These are phyloP conservation scores for Euplexia lucipara DNA, from an alignment of 2,888 invertebrate species.

Conservation along the genomic window DNA sequence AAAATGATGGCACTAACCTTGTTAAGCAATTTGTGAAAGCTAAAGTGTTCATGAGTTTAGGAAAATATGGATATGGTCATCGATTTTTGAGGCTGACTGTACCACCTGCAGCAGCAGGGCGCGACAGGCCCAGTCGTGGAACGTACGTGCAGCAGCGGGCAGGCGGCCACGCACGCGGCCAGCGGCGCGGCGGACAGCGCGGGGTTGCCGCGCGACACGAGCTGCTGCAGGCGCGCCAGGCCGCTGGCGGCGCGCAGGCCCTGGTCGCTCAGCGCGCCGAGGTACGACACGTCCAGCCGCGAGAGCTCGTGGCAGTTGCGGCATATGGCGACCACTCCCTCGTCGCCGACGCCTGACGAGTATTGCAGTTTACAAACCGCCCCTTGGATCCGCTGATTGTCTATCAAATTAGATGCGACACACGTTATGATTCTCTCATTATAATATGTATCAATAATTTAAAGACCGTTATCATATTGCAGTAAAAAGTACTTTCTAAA, in stretches of 20 bases:
- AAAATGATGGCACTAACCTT: too few species aligned
- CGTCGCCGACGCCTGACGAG: constrained; percentile 80
- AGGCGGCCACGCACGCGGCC: constrained; percentile 69
- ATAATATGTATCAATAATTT: neutral
- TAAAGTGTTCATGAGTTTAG: too few species aligned
- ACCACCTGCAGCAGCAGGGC: too few species aligned
- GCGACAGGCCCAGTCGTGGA: too few species aligned
- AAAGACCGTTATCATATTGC: too few species aligned
- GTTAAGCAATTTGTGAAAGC: too few species aligned
- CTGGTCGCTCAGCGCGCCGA: constrained; percentile 74
- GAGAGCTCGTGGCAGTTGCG: constrained; percentile 72
- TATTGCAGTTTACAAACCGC: constrained; percentile 37
- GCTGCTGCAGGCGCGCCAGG: constrained; percentile 67
- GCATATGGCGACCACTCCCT: constrained; percentile 77
- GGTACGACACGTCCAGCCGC: constrained; percentile 83
- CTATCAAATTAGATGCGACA: constrained; percentile 26
- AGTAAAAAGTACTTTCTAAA: too few species aligned
- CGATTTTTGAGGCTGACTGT: too few species aligned
- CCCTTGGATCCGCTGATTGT: constrained; percentile 28
- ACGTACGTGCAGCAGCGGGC: constrained; percentile 76
- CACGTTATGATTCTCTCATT: constrained; percentile 19
- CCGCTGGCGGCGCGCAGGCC: constrained; percentile 68
- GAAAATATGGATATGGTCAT: too few species aligned
- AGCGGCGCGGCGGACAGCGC: constrained; percentile 75
- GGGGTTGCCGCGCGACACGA: constrained; percentile 76